These are phyloP conservation scores for Agrotis segetum DNA, from an alignment of 2,888 invertebrate species.

Conservation along the genomic window DNA sequence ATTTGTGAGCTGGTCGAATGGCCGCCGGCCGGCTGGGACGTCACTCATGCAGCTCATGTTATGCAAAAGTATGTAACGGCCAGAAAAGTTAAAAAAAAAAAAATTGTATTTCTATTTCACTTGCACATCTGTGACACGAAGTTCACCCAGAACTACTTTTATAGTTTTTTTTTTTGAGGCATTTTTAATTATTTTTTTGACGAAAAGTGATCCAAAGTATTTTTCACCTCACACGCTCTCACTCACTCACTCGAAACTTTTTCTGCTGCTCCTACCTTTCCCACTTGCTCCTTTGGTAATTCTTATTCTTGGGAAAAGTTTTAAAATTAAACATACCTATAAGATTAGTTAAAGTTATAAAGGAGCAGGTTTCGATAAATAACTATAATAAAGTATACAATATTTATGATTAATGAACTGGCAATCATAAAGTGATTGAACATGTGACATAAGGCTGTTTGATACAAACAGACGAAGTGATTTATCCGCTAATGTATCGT, in stretches of 20 bases:
- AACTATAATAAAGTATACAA: slow-evolving; percentile 19
- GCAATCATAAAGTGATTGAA: slow-evolving; percentile 45
- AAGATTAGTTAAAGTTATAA: background rate
- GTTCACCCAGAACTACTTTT: no score
- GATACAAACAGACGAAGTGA: slow-evolving; percentile 37
- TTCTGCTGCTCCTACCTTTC: no score
- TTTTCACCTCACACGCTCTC: no score
- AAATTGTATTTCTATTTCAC: no score
- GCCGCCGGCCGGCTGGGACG: slow-evolving; percentile 23
- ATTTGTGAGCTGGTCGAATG: slow-evolving; percentile 44
- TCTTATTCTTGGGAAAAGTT: background rate
- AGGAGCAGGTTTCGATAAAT: background rate
- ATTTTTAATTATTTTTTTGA: no score
- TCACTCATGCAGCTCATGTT: slow-evolving; percentile 31
- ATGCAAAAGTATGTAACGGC: slow-evolving; percentile 25
- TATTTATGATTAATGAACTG: slow-evolving; percentile 40
- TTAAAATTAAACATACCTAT: background rate
- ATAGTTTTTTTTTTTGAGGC: no score
- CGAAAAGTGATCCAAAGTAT: no score
- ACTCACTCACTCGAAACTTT: background rate
- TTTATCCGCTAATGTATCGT: slow-evolving; percentile 28
- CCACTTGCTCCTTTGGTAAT: background rate
- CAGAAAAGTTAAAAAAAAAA: no score
- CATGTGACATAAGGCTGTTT: slow-evolving; percentile 40
- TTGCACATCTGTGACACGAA: no score